Percentiles rank a stretch among this genome's conserved stretches.
Evolutionary conservation across 2,113 vertebrate genomes (phyloP).

Genomic region (Opisthocomus hoazin): DNA sequence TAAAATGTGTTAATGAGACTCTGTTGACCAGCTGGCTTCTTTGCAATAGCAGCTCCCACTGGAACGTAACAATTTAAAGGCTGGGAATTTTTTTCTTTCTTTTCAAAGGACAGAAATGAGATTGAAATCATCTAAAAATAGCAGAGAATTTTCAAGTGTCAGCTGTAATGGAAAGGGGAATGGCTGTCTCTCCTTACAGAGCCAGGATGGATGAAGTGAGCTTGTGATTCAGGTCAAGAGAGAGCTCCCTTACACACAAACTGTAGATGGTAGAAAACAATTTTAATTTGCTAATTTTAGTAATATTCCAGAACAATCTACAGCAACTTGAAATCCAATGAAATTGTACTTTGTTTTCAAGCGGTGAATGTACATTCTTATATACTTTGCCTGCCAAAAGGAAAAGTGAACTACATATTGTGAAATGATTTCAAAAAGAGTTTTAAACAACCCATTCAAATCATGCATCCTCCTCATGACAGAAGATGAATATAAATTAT

Average conservation of each 20-base stretch:
- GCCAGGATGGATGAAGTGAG: neutral
- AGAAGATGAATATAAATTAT: slow-evolving; percentile 1
- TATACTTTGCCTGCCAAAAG: neutral
- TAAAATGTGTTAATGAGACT: neutral
- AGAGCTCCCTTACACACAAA: neutral
- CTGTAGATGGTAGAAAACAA: neutral
- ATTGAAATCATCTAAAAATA: slow-evolving; percentile 55
- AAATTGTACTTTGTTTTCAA: neutral
- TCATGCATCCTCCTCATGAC: neutral
- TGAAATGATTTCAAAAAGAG: neutral
- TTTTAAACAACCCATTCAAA: slow-evolving; percentile 13
- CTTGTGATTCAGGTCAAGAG: neutral
- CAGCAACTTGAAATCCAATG: neutral
- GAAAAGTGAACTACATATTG: neutral
- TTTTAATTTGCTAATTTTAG: neutral
- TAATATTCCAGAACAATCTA: neutral
- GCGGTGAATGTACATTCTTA: neutral
- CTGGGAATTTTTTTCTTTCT: neutral
- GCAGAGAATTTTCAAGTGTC: slow-evolving; percentile 42
- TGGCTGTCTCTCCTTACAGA: slow-evolving; percentile 49
- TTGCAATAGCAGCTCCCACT: slow-evolving; percentile 5
- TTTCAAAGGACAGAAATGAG: slow-evolving; percentile 40
- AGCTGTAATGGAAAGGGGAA: slow-evolving; percentile 31
- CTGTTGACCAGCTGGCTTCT: neutral
- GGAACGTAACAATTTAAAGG: slow-evolving; percentile 16